Base-by-base conservation (phyloP, 1,140 invertebrate species). In the Apis cerana region DNA sequence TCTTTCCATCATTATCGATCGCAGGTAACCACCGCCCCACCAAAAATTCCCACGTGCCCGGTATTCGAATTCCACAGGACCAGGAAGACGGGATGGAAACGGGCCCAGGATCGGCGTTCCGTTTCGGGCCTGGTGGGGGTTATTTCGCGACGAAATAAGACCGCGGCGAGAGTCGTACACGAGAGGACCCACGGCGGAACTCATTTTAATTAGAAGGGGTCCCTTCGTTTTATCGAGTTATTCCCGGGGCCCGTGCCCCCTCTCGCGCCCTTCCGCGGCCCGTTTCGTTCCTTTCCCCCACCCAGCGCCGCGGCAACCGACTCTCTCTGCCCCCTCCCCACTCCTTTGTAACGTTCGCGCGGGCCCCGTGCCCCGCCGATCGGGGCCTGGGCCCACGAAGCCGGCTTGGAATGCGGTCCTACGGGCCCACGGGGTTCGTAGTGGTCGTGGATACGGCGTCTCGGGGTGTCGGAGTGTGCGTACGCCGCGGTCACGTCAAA, bases 381-480 rank as follows among this genome's bases (percentile, higher is more conserved):
- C 75, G 19, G 65, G 82, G 75, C 85, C 85, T 83, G 80, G 78
- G 87, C 89, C 87, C 88, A 86, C 81, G 85, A 87, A 91, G 85
- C 90, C 90, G 83, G 81, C 83, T 80, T 89, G 92, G 92, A 92
- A 92, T 92, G 92, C 86, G 92, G 92, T 92, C 86, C 89, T 91
- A 90, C 91, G 87, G 82, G 88, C 85, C 85, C 85, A 89, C 87
- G 86, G 86, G 89, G 82, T 88, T 89, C 87, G 88, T 79, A 43
- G 76, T 62, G 61, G 75, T 65, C 80, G 77, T 86, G 80, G 27
- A 21, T 33, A 52, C 70, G 15, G n/a, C 67, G 62, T 69, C 62
- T 69, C 54, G 56, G 70, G 61, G 69, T 84, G 64, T 69, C 69
- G 58, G 54, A 54, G 56, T 82, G 79, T 84, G 83, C 80, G 80